phyloP scores from a whole-genome alignment of 2,888 invertebrate genomes.

The Tetranychus truncatus region DNA sequence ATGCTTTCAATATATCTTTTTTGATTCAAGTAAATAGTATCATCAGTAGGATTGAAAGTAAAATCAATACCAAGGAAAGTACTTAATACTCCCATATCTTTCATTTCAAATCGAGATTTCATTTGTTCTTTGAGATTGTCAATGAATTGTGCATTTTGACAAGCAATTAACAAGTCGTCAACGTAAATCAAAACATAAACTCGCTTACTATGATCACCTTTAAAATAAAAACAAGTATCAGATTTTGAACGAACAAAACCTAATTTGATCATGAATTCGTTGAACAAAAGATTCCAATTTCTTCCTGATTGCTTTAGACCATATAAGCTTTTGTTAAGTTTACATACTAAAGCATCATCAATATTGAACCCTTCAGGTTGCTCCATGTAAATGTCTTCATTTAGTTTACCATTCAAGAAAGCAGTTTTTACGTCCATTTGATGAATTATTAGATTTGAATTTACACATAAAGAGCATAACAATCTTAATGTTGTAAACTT shows the following conservation, averaged over 20 bases:
- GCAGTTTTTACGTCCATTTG: not conserved
- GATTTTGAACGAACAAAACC: not conserved
- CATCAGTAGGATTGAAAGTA: not conserved
- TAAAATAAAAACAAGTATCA: slow-evolving; percentile 11
- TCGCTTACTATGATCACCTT: not conserved
- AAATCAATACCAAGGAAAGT: not conserved
- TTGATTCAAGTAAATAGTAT: not conserved
- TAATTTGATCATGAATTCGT: not conserved
- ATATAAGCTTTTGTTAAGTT: slow-evolving; percentile 25
- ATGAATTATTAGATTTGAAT: not conserved
- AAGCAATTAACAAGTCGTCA: not conserved
- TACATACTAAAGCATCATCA: slow-evolving; percentile 20
- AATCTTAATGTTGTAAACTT: not conserved
- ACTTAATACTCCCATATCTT: not conserved
- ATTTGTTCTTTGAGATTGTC: not conserved
- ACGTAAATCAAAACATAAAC: not conserved
- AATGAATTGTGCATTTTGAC: not conserved
- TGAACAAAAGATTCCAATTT: slow-evolving; percentile 23
- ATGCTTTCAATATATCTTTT: too few species aligned
- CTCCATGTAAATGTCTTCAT: not conserved
- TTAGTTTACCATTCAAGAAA: not conserved
- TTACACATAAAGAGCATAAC: not conserved
- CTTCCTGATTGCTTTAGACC: slow-evolving; percentile 27
- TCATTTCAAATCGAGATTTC: not conserved
- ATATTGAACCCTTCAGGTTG: not conserved